Evolutionary conservation across 2,888 invertebrate species (phyloP).

Genomic region (Ferrisia virgata): DNA sequence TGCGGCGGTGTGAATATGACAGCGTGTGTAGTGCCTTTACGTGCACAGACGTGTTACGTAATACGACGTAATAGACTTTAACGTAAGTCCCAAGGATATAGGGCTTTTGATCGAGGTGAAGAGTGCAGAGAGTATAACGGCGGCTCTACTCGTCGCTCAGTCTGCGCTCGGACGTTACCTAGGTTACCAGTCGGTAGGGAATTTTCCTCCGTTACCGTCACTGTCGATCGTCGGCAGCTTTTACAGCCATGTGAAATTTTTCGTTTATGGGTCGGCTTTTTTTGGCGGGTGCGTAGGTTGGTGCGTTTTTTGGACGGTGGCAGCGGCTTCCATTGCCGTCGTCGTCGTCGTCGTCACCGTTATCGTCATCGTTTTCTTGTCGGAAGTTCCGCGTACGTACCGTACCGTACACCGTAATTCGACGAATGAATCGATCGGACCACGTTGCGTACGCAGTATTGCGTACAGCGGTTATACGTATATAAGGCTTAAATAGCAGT

Average conservation of each 20-base stretch:
- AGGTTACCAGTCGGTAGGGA: background rate
- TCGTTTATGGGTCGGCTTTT: background rate
- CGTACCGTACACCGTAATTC: too few relatives aligned
- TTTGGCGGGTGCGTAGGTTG: background rate
- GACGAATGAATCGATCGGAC: background rate
- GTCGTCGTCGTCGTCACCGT: background rate
- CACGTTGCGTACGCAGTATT: background rate
- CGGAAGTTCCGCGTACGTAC: background rate
- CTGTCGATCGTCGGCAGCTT: background rate
- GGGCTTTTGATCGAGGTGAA: background rate
- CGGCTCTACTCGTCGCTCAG: background rate
- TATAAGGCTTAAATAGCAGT: background rate
- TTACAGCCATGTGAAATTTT: background rate
- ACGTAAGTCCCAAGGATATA: background rate
- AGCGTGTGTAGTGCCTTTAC: background rate
- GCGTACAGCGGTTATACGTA: background rate
- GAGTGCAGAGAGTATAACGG: background rate
- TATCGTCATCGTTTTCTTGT: background rate
- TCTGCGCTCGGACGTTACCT: background rate
- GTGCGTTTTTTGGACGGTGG: background rate
- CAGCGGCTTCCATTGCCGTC: background rate
- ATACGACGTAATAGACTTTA: background rate
- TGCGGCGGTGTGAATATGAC: background rate
- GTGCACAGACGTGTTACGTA: background rate
- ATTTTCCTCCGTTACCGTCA: background rate